Conservation (phyloP, 2,888 invertebrate species). For the Lepetodrilus schrolli region DNA sequence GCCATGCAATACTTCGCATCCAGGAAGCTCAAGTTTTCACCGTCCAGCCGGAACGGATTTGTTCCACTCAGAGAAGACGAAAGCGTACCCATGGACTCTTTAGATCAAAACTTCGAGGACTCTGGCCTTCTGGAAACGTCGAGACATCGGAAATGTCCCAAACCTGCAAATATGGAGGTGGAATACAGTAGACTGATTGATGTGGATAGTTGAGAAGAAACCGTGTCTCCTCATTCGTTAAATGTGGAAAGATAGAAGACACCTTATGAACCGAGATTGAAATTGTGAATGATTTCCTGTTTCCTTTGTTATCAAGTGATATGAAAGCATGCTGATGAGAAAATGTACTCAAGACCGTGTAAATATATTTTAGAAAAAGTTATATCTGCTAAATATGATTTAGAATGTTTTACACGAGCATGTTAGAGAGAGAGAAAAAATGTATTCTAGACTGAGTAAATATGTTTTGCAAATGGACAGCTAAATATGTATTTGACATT, state of each 20-base stretch:
- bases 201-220: not conserved
- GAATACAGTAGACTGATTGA: conserved; percentile 21
- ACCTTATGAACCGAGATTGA: not conserved
- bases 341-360: not conserved
- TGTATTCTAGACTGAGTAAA: too few relatives aligned
- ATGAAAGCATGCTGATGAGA: not conserved
- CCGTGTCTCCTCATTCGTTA: too few relatives aligned
- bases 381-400: not conserved
- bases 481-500: too few relatives aligned
- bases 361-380: not conserved
- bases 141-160: not conserved
- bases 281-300: not conserved
- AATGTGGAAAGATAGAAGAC: not conserved
- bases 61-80: conserved; percentile 58
- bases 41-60: conserved; percentile 52
- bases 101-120: conserved; percentile 24
- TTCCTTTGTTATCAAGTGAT: not conserved
- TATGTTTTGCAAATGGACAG: too few relatives aligned
- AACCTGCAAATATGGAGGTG: not conserved
- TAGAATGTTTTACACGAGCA: too few relatives aligned
- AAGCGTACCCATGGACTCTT: conserved; percentile 50
- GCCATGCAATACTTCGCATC: conserved; percentile 71
- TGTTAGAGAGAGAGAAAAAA: too few relatives aligned
- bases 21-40: conserved; percentile 35
- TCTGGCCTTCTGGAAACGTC: not conserved